Conservation (phyloP, 2,797 vertebrate species). For the Amblyopsis hoosieri region DNA sequence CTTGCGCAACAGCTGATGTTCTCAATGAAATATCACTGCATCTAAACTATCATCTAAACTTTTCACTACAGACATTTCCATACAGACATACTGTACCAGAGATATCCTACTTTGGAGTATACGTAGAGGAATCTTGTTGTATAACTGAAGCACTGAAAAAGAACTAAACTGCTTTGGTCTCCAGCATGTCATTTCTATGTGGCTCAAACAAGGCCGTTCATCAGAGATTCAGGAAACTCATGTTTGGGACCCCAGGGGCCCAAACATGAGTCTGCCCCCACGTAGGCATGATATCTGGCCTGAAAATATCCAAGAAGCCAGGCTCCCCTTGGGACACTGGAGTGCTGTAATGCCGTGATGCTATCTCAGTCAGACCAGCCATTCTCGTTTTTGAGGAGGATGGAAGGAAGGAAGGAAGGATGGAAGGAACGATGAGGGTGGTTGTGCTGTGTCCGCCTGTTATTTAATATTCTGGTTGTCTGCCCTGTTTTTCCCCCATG, state of each 20-base stretch:
- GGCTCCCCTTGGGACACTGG: constrained; percentile 36
- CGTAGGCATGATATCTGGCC: constrained; percentile 52
- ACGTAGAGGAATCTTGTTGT: too few relatives aligned
- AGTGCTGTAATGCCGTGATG: constrained; percentile 50
- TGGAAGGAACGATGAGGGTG: constrained; percentile 47
- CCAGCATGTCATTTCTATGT: neutral
- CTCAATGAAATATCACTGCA: too few relatives aligned
- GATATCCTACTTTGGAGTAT: too few relatives aligned
- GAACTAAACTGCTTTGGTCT: neutral
- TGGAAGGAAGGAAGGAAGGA: constrained; percentile 4
- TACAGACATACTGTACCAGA: too few relatives aligned
- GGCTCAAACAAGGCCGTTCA: constrained; percentile 5
- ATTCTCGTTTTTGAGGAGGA: neutral
- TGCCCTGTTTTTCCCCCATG: constrained; percentile 29
- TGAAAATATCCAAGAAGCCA: constrained; percentile 38
- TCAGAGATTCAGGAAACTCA: constrained; percentile 12
- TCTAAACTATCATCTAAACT: too few relatives aligned
- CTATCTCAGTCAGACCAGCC: constrained; percentile 45
- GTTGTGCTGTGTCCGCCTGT: constrained; percentile 55
- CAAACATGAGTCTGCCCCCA: constrained; percentile 53
- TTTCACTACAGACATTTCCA: too few relatives aligned
- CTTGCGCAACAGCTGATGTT: too few relatives aligned
- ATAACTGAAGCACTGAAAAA: neutral
- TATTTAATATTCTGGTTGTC: constrained; percentile 49
- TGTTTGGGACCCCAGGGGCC: constrained; percentile 9